Conservation (phyloP, 2,797 vertebrate genomes). For the Muraenolepis orangiensis region DNA sequence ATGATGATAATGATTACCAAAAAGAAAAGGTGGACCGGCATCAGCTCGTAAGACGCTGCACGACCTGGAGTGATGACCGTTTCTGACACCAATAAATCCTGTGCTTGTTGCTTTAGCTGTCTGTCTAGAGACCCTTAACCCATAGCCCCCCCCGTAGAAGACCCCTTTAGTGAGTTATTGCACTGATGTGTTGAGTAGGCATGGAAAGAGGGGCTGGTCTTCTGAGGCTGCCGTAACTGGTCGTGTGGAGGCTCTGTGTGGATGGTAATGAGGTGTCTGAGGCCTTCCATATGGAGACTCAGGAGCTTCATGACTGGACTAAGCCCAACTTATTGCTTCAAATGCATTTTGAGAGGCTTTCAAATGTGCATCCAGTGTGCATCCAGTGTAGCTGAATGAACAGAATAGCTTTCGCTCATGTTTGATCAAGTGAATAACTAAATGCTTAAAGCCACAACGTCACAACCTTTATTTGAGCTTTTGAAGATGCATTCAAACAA, state of each 20-base stretch:
- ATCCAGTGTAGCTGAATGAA: background rate
- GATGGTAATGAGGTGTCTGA: slow-evolving; percentile 63
- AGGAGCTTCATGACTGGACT: slow-evolving; percentile 52
- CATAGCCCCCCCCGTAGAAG: slow-evolving; percentile 12
- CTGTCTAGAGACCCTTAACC: background rate
- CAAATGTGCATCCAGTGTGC: background rate
- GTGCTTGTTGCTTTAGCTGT: background rate
- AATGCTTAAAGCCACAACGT: slow-evolving; percentile 26
- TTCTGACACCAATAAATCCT: background rate
- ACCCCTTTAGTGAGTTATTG: slow-evolving; percentile 46
- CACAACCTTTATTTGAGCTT: slow-evolving; percentile 63
- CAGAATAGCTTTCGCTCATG: no score
- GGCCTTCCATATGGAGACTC: slow-evolving; percentile 57
- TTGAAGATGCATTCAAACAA: slow-evolving; percentile 47
- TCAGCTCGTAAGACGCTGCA: background rate
- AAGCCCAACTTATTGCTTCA: slow-evolving; percentile 50
- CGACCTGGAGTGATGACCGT: background rate
- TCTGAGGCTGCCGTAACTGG: background rate
- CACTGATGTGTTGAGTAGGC: slow-evolving; percentile 67
- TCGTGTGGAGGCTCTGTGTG: background rate
- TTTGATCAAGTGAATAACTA: background rate
- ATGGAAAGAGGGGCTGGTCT: slow-evolving; percentile 45
- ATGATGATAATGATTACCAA: background rate
- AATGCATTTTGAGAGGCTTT: no score
- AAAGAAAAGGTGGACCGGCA: background rate